Percentiles rank a stretch among this genome's conserved stretches.
phyloP scores from a whole-genome alignment of 2,797 vertebrate genomes.

The Acanthurus leucopareius region DNA sequence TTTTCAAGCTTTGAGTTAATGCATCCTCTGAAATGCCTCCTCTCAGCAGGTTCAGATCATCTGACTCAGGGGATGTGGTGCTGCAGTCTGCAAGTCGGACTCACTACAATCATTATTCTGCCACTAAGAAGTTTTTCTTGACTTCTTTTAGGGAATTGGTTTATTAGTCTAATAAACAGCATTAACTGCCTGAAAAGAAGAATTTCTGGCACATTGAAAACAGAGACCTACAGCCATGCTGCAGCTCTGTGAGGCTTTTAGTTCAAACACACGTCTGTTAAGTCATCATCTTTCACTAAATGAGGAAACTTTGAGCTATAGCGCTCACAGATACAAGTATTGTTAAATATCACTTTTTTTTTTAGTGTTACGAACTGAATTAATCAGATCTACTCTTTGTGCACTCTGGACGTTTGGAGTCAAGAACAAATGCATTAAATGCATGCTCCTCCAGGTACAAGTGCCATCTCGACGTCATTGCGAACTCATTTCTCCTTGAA shows the following conservation, averaged over 20 bases:
- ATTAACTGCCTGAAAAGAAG: conserved; percentile 1
- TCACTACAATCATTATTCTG: conserved; percentile 16
- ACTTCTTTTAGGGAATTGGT: conserved; percentile 2
- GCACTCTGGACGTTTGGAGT: background rate
- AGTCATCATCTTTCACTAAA: too few species aligned
- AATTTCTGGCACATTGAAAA: background rate
- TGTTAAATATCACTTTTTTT: too few species aligned
- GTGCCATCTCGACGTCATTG: background rate
- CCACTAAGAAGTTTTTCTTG: conserved; percentile 4
- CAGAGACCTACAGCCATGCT: background rate
- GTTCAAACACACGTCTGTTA: too few species aligned
- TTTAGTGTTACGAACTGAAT: too few species aligned
- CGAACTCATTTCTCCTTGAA: background rate
- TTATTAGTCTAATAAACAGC: conserved; percentile 20
- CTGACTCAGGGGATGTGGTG: conserved; percentile 7
- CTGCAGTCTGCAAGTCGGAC: conserved; percentile 7
- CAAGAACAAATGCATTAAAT: background rate
- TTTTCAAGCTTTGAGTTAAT: conserved; percentile 44
- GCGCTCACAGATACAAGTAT: too few species aligned
- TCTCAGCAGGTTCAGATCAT: conserved; percentile 33
- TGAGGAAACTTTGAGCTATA: too few species aligned
- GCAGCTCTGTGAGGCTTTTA: background rate
- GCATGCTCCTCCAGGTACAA: background rate
- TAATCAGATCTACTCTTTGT: too few species aligned
- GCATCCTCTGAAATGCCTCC: conserved; percentile 1